Evolutionary conservation across 2,113 vertebrate genomes (phyloP).

Genomic region (Meles meles): DNA sequence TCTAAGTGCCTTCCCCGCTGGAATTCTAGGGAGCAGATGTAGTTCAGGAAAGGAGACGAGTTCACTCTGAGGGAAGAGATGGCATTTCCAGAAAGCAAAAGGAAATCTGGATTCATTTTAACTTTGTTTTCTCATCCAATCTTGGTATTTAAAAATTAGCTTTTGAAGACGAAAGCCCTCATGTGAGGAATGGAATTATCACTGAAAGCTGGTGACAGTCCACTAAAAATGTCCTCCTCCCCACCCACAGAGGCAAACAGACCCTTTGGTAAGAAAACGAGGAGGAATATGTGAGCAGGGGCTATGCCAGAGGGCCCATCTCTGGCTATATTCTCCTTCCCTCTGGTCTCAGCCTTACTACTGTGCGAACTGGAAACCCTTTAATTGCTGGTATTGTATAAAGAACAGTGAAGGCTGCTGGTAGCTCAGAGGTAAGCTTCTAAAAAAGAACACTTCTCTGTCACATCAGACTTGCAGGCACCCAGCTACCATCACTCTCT

Average conservation of each 20-base stretch:
- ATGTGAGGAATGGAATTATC: neutral
- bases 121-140: neutral
- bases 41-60: neutral
- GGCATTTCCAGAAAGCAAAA: conserved; percentile 9
- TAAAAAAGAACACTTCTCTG: neutral
- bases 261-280: neutral
- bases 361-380: neutral
- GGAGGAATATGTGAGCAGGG: neutral
- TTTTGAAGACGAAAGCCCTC: neutral
- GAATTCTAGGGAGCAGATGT: neutral
- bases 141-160: conserved; percentile 2
- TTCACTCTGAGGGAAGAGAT: neutral
- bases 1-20: neutral
- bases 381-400: neutral
- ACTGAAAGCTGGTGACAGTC: neutral
- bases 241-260: neutral
- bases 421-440: neutral
- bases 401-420: neutral
- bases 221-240: neutral
- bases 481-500: neutral
- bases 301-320: neutral
- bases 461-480: neutral
- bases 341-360: neutral
- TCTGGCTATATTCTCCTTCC: neutral
- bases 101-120: neutral